Evolutionary conservation across 2,888 invertebrate genomes (phyloP).

Genomic region (Cheilosia urbana): DNA sequence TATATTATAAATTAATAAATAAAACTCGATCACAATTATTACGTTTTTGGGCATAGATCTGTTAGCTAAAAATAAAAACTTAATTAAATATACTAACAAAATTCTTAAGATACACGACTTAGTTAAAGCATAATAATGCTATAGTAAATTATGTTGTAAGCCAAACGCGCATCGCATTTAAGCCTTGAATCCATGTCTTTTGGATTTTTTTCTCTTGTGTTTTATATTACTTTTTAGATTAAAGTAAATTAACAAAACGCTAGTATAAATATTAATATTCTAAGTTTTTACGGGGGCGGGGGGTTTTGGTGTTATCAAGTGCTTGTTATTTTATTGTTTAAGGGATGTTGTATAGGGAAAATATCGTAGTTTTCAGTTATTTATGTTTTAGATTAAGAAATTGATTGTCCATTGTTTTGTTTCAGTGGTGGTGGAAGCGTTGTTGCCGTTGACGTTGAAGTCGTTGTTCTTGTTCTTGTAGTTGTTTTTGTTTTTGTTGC

Average conservation of each 20-base stretch:
- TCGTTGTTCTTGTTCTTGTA: conserved; percentile 82
- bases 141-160: conserved; percentile 17
- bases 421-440: conserved; percentile 82
- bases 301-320: conserved; percentile 47
- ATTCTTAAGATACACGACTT: conserved; percentile 45
- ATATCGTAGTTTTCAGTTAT: conserved; percentile 30
- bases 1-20: conserved; percentile 37
- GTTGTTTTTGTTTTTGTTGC: conserved; percentile 85
- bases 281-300: conserved; percentile 9
- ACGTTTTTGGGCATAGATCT: conserved; percentile 49
- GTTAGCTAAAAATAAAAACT: conserved; percentile 38
- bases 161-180: conserved; percentile 42
- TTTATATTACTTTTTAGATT: conserved; percentile 7
- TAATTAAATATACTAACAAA: conserved; percentile 15
- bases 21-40: conserved; percentile 56
- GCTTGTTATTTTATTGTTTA: conserved; percentile 46
- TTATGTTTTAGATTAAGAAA: conserved; percentile 35
- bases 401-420: conserved; percentile 60
- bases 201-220: neutral
- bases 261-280: conserved; percentile 31
- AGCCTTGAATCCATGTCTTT: conserved; percentile 27
- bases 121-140: conserved; percentile 42
- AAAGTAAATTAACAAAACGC: conserved; percentile 54
- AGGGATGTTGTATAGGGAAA: conserved; percentile 23
- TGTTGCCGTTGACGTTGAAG: conserved; percentile 81